Conservation (phyloP, 2,797 vertebrate species). For the Otolemur crassicaudatus region DNA sequence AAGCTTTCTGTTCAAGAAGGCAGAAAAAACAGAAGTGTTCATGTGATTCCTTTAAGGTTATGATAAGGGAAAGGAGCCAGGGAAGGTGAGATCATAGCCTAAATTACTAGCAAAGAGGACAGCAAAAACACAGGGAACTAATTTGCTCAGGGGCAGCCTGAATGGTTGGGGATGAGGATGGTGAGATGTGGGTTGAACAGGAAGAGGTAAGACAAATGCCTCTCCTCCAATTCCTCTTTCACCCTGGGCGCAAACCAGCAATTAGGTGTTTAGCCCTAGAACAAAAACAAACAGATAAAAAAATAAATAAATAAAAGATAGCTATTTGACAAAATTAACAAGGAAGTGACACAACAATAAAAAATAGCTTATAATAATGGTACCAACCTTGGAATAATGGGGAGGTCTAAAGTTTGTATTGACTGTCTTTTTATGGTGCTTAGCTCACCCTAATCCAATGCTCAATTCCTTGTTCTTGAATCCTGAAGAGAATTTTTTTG, state of each 20-base stretch:
- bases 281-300: neutral
- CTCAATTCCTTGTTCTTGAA: neutral
- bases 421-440: neutral
- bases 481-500: neutral
- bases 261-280: no score
- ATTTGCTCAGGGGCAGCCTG: accelerated
- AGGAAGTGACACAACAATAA: neutral
- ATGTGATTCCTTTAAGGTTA: neutral
- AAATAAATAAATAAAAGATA: neutral
- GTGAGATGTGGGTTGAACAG: accelerated
- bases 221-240: accelerated
- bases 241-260: neutral
- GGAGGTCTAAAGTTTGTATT: no score
- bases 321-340: neutral
- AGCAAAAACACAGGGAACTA: neutral
- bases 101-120: neutral
- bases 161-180: no score
- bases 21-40: neutral
- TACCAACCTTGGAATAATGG: neutral
- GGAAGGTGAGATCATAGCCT: neutral
- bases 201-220: no score
- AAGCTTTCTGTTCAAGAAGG: neutral
- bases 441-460: accelerated
- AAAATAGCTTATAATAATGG: neutral
- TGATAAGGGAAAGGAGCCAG: neutral